phyloP scores from a whole-genome alignment of 1,140 invertebrate genomes.

The Calliphora vicina region DNA sequence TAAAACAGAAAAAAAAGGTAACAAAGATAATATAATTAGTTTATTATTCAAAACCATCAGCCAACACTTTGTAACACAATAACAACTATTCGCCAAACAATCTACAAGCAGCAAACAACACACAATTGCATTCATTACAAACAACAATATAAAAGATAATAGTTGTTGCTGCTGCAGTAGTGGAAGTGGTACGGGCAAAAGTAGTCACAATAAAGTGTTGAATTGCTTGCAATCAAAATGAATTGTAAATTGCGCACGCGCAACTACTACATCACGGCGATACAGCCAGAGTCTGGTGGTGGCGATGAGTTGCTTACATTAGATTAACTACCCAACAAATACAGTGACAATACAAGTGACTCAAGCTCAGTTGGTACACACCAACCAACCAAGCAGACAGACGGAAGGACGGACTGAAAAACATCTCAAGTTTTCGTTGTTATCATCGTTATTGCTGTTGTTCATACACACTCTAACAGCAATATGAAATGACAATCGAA shows the following conservation, averaged over 20 bases:
- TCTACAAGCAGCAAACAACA: neutral
- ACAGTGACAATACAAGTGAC: too few species aligned
- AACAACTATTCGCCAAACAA: neutral
- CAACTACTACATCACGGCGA: conserved; percentile 23
- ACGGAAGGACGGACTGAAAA: too few species aligned
- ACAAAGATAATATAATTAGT: neutral
- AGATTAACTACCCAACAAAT: conserved; percentile 26
- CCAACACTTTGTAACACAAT: neutral
- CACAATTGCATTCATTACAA: conserved; percentile 18
- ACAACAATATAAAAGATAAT: neutral
- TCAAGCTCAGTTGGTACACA: neutral
- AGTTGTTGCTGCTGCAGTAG: too few species aligned
- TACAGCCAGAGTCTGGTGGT: neutral
- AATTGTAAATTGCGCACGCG: conserved; percentile 43
- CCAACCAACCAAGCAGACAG: neutral
- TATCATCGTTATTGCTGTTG: neutral
- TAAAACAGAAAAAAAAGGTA: neutral
- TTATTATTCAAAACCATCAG: conserved; percentile 1
- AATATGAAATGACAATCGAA: neutral
- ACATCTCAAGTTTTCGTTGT: neutral
- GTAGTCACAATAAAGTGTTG: conserved; percentile 33
- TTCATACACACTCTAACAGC: neutral
- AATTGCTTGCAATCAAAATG: conserved; percentile 39
- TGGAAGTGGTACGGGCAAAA: neutral
- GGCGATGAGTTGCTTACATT: conserved; percentile 32